Percentiles rank a stretch among this genome's conserved stretches.
Conservation (phyloP, 92 coral and sea anemone species). For the Epizoanthus ramosus region DNA sequence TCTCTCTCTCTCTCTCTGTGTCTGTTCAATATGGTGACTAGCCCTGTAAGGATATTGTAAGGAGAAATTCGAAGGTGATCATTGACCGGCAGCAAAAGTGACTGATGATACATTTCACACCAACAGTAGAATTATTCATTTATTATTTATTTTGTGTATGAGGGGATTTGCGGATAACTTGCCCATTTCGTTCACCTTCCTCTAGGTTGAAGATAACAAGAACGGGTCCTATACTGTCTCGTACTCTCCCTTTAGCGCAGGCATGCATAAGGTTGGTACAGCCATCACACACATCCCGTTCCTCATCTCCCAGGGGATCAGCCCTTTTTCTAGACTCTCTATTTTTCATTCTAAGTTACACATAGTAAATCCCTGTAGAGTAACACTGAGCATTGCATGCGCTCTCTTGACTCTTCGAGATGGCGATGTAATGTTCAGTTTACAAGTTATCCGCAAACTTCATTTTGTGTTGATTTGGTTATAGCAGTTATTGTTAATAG, state of each 20-base stretch:
- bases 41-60: too few relatives aligned
- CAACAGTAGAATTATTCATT: neutral
- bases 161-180: conserved; percentile 43
- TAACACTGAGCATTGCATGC: conserved; percentile 12
- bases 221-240: conserved; percentile 93
- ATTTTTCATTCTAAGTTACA: neutral
- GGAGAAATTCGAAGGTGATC: too few relatives aligned
- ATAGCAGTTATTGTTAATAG: too few relatives aligned
- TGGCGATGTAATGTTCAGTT: conserved; percentile 21
- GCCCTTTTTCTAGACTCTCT: neutral
- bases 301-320: neutral
- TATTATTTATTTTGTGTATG: conserved; percentile 14
- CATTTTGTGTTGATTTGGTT: conserved; percentile 1
- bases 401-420: neutral
- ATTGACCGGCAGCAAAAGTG: too few relatives aligned
- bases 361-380: neutral
- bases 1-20: too few relatives aligned
- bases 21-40: too few relatives aligned
- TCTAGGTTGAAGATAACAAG: conserved; percentile 90
- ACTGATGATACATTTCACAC: too few relatives aligned
- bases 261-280: conserved; percentile 90
- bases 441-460: conserved; percentile 47
- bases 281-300: neutral
- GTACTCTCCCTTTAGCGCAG: conserved; percentile 87
- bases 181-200: conserved; percentile 28